A percentile compares a stretch with the other conserved stretches of the same genome.
phyloP scores from a whole-genome alignment of 2,113 vertebrate species.

The Tympanuchus pallidicinctus region DNA sequence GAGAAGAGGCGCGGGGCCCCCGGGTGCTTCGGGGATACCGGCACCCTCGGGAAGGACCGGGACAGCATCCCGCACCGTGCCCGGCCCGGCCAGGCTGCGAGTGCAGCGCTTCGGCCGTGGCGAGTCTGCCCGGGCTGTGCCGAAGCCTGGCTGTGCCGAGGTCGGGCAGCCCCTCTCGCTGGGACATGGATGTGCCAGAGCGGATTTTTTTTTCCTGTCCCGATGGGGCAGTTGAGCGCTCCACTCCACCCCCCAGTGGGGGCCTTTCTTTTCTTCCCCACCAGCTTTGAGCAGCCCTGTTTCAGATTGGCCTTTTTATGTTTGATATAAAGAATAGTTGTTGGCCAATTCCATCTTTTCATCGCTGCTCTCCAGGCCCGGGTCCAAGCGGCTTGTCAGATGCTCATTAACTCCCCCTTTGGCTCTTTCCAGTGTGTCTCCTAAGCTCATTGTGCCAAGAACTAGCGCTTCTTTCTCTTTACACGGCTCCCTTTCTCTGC shows the following conservation, averaged over 20 bases:
- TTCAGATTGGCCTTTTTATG: constrained; percentile 89
- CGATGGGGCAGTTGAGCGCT: constrained; percentile 60
- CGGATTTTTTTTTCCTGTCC: not conserved
- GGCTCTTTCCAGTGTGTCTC: constrained; percentile 90
- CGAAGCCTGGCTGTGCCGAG: not conserved
- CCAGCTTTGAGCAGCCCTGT: constrained; percentile 86
- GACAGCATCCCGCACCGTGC: too few relatives aligned
- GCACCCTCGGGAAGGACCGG: not conserved
- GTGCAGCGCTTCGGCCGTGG: too few relatives aligned
- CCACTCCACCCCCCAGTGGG: constrained; percentile 70
- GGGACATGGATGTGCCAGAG: not conserved
- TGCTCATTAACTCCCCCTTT: constrained; percentile 98
- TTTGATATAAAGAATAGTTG: constrained; percentile 90
- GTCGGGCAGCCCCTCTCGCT: not conserved
- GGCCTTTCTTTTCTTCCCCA: constrained; percentile 81
- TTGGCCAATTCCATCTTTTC: constrained; percentile 88
- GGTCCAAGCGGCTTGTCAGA: constrained; percentile 91
- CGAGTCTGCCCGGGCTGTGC: not conserved
- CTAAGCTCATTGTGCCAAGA: constrained; percentile 93
- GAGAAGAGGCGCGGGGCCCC: not conserved
- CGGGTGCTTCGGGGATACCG: not conserved
- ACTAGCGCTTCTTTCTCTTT: constrained; percentile 88
- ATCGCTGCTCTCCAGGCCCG: constrained; percentile 88
- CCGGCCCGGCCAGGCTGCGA: not conserved
- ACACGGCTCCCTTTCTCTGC: constrained; percentile 88